Base-by-base conservation (phyloP, 1,140 invertebrate species). In the Dysdera silvatica region DNA sequence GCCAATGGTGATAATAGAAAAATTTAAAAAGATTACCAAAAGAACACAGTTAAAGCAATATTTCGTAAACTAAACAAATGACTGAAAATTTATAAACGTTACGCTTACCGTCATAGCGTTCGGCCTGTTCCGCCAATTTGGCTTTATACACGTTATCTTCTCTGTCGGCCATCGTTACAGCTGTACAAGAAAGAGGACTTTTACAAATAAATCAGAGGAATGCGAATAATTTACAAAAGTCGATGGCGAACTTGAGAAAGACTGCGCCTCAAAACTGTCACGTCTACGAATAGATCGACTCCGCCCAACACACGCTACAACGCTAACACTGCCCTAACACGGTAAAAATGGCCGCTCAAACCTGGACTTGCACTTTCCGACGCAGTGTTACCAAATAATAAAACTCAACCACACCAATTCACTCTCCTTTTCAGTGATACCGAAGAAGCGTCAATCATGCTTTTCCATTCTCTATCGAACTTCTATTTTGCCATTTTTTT, bases 91-190 rank as follows among this genome's bases (percentile, higher is more conserved):
- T n/a, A n/a, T n/a, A n/a, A n/a, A n/a, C n/a, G n/a, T n/a, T n/a
- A n/a, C 18, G 18, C 61, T 63, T 20, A 91, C 90, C 92, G 80
- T 95, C 92, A 79, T 95, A 96, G 77, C 92, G 84, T 81, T 95
- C 92, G 49, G 92, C 91, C 80, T 95, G 91, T 80, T 95, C 91
- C 74, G 91, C 91, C 79, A 95, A 83, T 82, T 95, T 95, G 75
- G 91, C 91, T 82, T 92, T 91, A 81, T 94, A 93, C 76, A 94
- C 91, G 81, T 91, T 89, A 83, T 94, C 90, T 82, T 95, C 91
- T 80, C 91, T 85, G 81, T 93, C 89, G 60, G 88, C 57, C 66
- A 67, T 67, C 40, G 18, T 26, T 41, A 37, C 20, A 47, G n/a
- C 26, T 31, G 35, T 37, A 18, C 31, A 24, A 12, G 14, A 32